Conservation (phyloP, 2,888 invertebrate species). For the Auanema sp. region DNA sequence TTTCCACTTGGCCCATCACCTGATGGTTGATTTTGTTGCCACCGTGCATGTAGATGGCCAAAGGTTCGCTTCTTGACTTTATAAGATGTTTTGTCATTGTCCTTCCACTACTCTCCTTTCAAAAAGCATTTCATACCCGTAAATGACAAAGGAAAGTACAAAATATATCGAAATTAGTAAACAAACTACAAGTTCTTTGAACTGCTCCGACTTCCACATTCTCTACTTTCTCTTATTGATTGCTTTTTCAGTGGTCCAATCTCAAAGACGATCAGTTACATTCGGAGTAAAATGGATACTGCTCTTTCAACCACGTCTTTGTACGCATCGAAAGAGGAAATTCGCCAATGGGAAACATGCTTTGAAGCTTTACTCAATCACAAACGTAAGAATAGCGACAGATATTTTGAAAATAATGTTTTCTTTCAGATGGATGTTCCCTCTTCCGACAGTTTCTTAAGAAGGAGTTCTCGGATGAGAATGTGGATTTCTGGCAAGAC, state of each 20-base stretch:
- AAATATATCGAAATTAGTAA: too few relatives aligned
- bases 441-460: slow-evolving; percentile 57
- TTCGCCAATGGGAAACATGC: slow-evolving; percentile 52
- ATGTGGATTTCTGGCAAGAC: slow-evolving; percentile 59
- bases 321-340: slow-evolving; percentile 54
- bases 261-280: slow-evolving; percentile 51
- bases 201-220: too few relatives aligned
- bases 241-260: slow-evolving; percentile 52
- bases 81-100: too few relatives aligned
- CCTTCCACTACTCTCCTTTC: too few relatives aligned
- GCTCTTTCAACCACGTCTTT: slow-evolving; percentile 47
- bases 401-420: slow-evolving; percentile 2
- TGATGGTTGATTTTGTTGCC: too few relatives aligned
- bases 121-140: too few relatives aligned
- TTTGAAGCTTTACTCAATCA: slow-evolving; percentile 54
- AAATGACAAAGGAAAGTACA: too few relatives aligned
- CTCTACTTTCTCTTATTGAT: not conserved
- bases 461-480: slow-evolving; percentile 57
- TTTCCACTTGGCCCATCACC: too few relatives aligned
- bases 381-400: slow-evolving; percentile 47
- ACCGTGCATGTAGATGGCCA: too few relatives aligned
- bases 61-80: too few relatives aligned
- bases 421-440: slow-evolving; percentile 51
- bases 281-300: slow-evolving; percentile 52
- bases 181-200: too few relatives aligned